Evolutionary conservation across 2,113 vertebrate genomes (phyloP).

Genomic region (Dolichotis patagonum): DNA sequence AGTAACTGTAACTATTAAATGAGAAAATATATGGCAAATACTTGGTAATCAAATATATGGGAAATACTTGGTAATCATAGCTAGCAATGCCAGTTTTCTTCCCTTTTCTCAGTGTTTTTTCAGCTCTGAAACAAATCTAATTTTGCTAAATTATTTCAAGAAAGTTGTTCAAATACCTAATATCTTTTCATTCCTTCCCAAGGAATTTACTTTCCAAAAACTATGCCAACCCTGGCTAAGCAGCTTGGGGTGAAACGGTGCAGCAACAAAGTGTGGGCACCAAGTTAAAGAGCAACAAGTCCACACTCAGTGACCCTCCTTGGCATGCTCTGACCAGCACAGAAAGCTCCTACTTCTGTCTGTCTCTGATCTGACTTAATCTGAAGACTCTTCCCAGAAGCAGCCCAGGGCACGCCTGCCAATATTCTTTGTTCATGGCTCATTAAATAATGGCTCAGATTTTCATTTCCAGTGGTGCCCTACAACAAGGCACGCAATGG

Average conservation of each 20-base stretch:
- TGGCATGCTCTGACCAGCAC: neutral
- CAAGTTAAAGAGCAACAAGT: neutral
- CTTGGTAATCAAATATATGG: neutral
- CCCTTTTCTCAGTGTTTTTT: neutral
- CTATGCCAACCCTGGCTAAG: conserved; percentile 86
- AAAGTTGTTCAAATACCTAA: conserved; percentile 87
- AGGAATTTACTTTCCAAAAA: conserved; percentile 84
- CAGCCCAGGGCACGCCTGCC: neutral
- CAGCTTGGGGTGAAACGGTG: neutral
- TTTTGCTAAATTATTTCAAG: conserved; percentile 55
- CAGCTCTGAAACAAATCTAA: conserved; percentile 48
- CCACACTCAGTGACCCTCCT: neutral
- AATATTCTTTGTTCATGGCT: neutral
- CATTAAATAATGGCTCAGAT: neutral
- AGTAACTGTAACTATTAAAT: neutral
- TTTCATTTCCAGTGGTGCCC: neutral
- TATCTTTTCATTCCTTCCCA: conserved; percentile 87
- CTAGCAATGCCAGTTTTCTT: conserved; percentile 7
- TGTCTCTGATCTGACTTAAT: neutral
- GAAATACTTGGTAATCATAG: conserved; percentile 5
- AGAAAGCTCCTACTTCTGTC: neutral
- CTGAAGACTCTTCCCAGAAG: neutral
- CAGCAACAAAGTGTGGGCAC: neutral
- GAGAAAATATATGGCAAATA: neutral
- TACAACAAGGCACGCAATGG: neutral